Evolutionary conservation across 2,888 invertebrate species (phyloP).

Genomic region (Phyllotreta cruciferae): DNA sequence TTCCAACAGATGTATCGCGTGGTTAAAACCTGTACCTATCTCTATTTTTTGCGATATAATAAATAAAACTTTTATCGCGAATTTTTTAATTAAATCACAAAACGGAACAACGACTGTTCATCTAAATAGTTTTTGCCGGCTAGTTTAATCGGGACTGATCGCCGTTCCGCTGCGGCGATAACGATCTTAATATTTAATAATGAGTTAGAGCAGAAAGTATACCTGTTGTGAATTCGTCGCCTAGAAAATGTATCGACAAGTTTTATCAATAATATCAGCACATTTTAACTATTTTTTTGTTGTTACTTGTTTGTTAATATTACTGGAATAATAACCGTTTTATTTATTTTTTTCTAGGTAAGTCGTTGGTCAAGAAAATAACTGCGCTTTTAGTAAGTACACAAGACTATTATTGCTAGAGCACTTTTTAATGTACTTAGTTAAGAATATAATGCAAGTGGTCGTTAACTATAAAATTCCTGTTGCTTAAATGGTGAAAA

Average conservation of each 20-base stretch:
- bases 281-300: no score
- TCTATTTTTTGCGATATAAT: slow-evolving; percentile 16
- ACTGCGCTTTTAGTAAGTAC: no score
- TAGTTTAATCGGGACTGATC: slow-evolving; percentile 11
- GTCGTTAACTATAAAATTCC: no score
- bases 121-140: slow-evolving; percentile 5
- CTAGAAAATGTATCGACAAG: slow-evolving; percentile 16
- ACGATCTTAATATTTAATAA: slow-evolving; percentile 18
- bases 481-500: no score
- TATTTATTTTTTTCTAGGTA: no score
- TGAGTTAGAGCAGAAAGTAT: slow-evolving; percentile 13
- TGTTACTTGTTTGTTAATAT: no score
- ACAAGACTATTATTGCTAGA: no score
- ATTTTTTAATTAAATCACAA: slow-evolving; percentile 18
- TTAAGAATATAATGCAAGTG: no score
- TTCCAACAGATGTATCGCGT: slow-evolving; percentile 27
- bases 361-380: no score
- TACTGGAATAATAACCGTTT: no score
- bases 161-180: slow-evolving; percentile 1
- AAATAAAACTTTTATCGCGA: slow-evolving; percentile 16
- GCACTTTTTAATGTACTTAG: no score
- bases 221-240: slow-evolving; percentile 19
- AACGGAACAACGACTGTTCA: background rate
- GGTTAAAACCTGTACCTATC: slow-evolving; percentile 20
- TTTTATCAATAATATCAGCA: slow-evolving; percentile 1